Conservation (phyloP, 1,140 invertebrate species). For the Theocolax elegans region DNA sequence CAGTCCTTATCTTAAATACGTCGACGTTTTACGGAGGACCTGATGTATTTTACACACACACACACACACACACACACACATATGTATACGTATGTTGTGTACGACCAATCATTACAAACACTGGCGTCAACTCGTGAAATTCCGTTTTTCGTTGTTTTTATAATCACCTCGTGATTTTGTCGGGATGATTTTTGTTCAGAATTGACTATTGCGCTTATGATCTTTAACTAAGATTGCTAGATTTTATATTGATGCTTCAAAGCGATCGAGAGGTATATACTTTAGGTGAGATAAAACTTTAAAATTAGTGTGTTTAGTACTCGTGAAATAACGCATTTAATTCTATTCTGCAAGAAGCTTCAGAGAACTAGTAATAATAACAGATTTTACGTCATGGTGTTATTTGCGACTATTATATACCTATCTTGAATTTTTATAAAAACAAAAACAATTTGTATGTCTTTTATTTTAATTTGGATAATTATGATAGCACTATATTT, state of each 20-base stretch:
- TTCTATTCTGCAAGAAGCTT: too few species aligned
- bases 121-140: not conserved
- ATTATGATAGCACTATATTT: too few species aligned
- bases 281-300: not conserved
- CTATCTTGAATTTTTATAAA: too few species aligned
- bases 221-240: not conserved
- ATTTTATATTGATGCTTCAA: not conserved
- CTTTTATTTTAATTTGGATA: too few species aligned
- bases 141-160: too few species aligned
- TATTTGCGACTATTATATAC: too few species aligned
- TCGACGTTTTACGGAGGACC: not conserved
- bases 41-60: too few species aligned
- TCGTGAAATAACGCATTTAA: not conserved
- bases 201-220: not conserved
- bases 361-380: too few species aligned
- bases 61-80: too few species aligned
- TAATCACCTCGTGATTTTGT: not conserved
- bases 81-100: too few species aligned
- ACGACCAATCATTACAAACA: not conserved
- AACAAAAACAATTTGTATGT: too few species aligned
- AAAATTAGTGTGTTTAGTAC: not conserved
- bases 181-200: not conserved
- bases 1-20: conserved; percentile 1
- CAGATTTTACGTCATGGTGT: too few species aligned
- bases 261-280: not conserved